phyloP scores from a whole-genome alignment of 2,113 vertebrate genomes.

The Clarias macrocephalus region DNA sequence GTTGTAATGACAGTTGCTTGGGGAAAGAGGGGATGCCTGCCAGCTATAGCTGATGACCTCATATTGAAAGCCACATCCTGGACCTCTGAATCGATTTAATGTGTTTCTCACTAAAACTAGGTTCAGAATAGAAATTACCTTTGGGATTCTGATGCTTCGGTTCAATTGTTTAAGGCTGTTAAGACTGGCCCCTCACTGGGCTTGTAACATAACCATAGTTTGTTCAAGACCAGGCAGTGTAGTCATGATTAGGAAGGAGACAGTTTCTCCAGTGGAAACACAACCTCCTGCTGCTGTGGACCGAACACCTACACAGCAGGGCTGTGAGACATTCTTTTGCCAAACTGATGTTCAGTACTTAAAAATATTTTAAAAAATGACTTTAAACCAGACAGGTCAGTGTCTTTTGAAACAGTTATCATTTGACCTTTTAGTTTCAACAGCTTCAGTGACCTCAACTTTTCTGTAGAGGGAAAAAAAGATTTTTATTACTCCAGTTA shows the following conservation, averaged over 20 bases:
- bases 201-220: conserved; percentile 14
- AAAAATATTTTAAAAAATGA: background rate
- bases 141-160: conserved; percentile 28
- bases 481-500: too few species aligned
- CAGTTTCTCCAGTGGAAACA: conserved; percentile 5
- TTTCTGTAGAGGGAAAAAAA: background rate
- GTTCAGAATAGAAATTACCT: conserved; percentile 26
- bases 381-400: background rate
- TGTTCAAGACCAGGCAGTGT: conserved; percentile 30
- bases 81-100: conserved; percentile 21
- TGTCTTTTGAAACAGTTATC: background rate
- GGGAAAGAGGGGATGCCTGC: background rate
- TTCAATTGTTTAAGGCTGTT: conserved; percentile 39
- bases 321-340: background rate
- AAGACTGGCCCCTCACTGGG: conserved; percentile 6
- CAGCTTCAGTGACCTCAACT: background rate
- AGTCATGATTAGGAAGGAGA: conserved; percentile 38
- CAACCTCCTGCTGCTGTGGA: conserved; percentile 22
- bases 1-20: conserved; percentile 11
- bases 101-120: conserved; percentile 25
- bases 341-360: background rate
- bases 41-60: background rate
- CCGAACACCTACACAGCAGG: background rate
- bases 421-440: background rate
- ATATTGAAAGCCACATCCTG: background rate